These are phyloP conservation scores for Eucriotettix oculatus DNA, from an alignment of 2,888 invertebrate genomes.

Conservation along the genomic window DNA sequence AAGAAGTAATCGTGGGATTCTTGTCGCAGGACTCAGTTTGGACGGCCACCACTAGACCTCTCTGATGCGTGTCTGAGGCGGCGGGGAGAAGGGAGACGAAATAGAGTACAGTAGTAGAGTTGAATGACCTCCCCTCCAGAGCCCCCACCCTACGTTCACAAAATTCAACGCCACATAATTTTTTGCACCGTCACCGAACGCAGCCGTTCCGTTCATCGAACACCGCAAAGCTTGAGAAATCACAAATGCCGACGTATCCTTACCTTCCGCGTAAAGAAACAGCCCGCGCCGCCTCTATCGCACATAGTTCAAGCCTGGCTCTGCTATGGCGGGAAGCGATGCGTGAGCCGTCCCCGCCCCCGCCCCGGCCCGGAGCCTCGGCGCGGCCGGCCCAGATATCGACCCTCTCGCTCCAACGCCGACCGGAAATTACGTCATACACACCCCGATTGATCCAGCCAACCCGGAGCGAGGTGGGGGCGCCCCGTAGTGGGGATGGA, in stretches of 20 bases:
- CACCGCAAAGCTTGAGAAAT: too few relatives aligned
- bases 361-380: background rate
- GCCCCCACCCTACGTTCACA: background rate
- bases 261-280: background rate
- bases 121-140: background rate
- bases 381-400: background rate
- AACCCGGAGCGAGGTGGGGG: too few relatives aligned
- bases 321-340: background rate
- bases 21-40: too few relatives aligned
- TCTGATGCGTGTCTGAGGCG: too few relatives aligned
- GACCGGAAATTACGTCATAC: background rate
- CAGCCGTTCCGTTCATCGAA: too few relatives aligned
- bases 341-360: background rate
- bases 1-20: too few relatives aligned
- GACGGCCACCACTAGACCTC: too few relatives aligned
- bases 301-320: background rate
- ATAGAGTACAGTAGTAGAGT: background rate
- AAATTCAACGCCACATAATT: background rate
- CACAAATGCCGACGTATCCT: background rate
- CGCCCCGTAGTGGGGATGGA: too few relatives aligned
- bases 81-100: background rate
- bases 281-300: conserved; percentile 1
- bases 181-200: too few relatives aligned
- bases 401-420: background rate
- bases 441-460: background rate